Evolutionary conservation across 37 sponge, comb jelly and placozoan genomes (phyloP).

Genomic region (Diacarnus erythraeanus): DNA sequence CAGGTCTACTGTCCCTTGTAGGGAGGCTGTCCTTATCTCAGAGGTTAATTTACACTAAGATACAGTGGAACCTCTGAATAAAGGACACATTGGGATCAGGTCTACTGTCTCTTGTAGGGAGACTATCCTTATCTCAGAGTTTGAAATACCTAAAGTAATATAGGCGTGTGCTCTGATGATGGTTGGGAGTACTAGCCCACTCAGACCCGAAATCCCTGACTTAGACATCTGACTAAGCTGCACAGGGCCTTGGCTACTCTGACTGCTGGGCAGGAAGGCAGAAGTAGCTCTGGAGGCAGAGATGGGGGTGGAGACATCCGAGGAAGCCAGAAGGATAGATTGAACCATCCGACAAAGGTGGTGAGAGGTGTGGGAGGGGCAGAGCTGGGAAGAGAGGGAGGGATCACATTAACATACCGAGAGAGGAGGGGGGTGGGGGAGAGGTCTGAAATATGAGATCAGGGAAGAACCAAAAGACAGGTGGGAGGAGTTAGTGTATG

Average conservation of each 20-base stretch:
- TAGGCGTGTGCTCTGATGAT: slow-evolving; percentile 58
- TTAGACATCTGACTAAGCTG: slow-evolving; percentile 1
- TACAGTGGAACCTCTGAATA: no score
- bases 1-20: no score
- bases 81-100: no score
- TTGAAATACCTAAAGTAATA: slow-evolving; percentile 74
- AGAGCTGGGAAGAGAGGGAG: slow-evolving; percentile 19
- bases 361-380: slow-evolving; percentile 54
- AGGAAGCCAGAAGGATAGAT: slow-evolving; percentile 52
- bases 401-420: neutral
- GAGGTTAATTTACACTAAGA: no score
- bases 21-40: no score
- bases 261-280: neutral
- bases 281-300: neutral
- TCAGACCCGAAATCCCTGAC: slow-evolving; percentile 29
- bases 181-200: slow-evolving; percentile 32
- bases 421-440: no score
- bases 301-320: slow-evolving; percentile 6
- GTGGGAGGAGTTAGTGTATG: no score
- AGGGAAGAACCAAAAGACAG: neutral
- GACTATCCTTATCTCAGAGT: no score
- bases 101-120: no score
- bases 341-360: slow-evolving; percentile 58
- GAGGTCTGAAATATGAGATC: neutral
- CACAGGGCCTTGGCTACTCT: neutral